A percentile compares a stretch with the other conserved stretches of the same genome.
Evolutionary conservation across 2,113 vertebrate species (phyloP).

Genomic region (Spilogale gracilis): DNA sequence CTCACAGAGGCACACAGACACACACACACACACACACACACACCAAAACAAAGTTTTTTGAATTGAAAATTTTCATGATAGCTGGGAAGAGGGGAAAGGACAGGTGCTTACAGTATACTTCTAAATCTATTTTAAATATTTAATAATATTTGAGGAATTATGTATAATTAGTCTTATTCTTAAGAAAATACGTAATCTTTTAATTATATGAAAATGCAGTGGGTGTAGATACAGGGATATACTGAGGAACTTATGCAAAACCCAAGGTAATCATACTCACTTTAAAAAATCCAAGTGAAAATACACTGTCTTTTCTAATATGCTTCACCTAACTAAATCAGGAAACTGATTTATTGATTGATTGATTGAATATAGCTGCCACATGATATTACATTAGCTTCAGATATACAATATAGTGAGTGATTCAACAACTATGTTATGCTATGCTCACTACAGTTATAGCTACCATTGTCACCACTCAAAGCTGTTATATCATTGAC

Average conservation of each 20-base stretch:
- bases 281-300: background rate
- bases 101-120: background rate
- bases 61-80: background rate
- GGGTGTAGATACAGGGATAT: background rate
- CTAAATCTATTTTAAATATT: background rate
- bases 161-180: background rate
- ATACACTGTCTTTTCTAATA: background rate
- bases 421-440: background rate
- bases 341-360: background rate
- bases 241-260: background rate
- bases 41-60: background rate
- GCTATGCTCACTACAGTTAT: background rate
- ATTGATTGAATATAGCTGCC: background rate
- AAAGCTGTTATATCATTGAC: background rate
- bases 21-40: background rate
- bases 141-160: background rate
- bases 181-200: background rate
- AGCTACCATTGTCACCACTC: background rate
- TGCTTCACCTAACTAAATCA: background rate
- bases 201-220: background rate
- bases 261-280: background rate
- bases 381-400: background rate
- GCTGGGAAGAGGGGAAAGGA: background rate
- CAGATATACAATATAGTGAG: background rate
- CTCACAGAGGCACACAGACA: background rate